phyloP scores from a whole-genome alignment of 2,797 vertebrate genomes.

The Carduelis carduelis region DNA sequence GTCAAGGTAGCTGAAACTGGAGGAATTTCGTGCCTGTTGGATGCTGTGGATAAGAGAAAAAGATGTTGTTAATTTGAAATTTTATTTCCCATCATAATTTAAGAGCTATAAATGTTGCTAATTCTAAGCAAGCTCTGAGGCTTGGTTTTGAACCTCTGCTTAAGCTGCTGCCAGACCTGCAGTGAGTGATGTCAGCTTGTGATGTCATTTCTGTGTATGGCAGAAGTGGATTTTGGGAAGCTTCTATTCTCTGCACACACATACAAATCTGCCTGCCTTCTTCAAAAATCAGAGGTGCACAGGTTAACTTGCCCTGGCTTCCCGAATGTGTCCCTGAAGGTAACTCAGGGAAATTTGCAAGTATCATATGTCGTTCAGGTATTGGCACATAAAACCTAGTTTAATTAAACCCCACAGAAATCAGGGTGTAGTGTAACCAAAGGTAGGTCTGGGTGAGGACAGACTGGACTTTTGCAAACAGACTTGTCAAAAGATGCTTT shows the following conservation, averaged over 20 bases:
- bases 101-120: not conserved
- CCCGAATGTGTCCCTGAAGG: not conserved
- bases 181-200: not conserved
- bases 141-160: not conserved
- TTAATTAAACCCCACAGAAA: not conserved
- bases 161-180: not conserved
- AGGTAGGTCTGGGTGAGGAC: not conserved
- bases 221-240: not conserved
- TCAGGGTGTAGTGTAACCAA: not conserved
- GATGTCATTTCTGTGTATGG: not conserved
- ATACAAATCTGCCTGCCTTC: not conserved
- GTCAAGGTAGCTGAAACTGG: not conserved
- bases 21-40: not conserved
- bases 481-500: not conserved
- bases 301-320: not conserved
- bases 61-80: not conserved
- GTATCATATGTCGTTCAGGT: not conserved
- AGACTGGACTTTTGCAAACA: not conserved
- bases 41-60: not conserved
- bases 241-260: not conserved
- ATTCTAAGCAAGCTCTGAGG: not conserved
- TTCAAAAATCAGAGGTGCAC: not conserved
- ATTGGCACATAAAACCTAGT: not conserved
- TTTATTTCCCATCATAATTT: not conserved
- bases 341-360: not conserved